phyloP scores from a whole-genome alignment of 2,113 vertebrate genomes.

The Sebastes schlegelii region DNA sequence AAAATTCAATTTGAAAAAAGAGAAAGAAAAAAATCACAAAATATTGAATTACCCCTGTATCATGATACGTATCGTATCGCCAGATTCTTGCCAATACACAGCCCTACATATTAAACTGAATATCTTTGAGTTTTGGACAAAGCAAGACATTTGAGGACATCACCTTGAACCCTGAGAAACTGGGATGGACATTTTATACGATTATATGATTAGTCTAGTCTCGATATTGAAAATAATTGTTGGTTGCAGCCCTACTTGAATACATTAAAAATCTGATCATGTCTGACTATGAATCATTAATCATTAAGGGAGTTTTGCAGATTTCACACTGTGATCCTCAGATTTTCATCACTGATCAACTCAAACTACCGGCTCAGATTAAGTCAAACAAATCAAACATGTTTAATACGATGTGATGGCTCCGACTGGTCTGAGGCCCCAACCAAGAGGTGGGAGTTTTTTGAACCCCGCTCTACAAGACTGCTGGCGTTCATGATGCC shows the following conservation, averaged over 20 bases:
- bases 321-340: not conserved
- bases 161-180: too few species aligned
- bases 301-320: not conserved
- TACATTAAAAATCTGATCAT: not conserved
- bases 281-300: not conserved
- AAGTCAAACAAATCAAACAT: not conserved
- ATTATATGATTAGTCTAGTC: too few species aligned
- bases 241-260: not conserved
- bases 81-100: too few species aligned
- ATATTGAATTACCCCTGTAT: too few species aligned
- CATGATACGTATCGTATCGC: too few species aligned
- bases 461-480: not conserved
- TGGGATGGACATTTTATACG: too few species aligned
- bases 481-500: not conserved
- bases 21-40: too few species aligned
- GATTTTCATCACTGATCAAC: not conserved
- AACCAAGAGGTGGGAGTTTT: not conserved
- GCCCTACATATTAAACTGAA: too few species aligned
- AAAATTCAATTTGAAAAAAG: too few species aligned
- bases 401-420: not conserved
- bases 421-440: not conserved
- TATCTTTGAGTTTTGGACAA: too few species aligned
- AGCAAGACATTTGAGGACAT: too few species aligned
- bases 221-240: too few species aligned
- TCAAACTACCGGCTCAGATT: not conserved